Evolutionary conservation across 1,140 invertebrate species (phyloP).

Genomic region (Pachypeltis micranthus): DNA sequence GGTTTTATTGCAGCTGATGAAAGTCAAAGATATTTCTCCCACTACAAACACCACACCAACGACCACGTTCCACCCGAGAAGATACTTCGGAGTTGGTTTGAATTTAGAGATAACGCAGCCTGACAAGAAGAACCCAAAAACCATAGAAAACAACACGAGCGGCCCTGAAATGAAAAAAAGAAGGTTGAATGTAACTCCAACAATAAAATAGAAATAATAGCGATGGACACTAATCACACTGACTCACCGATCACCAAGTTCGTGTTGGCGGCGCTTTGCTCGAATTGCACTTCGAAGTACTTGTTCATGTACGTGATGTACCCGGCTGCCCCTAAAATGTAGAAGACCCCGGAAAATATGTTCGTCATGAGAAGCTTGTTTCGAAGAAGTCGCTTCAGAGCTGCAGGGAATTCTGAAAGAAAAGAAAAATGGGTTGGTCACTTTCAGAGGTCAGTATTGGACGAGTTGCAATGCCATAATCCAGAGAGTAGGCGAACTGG

Average conservation of each 20-base stretch:
- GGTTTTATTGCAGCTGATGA: slow-evolving; percentile 42
- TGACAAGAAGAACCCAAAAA: slow-evolving; percentile 47
- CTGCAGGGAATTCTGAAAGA: slow-evolving; percentile 41
- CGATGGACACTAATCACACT: slow-evolving; percentile 6
- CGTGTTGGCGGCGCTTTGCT: slow-evolving; percentile 46
- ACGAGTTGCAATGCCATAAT: too few relatives aligned
- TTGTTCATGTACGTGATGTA: slow-evolving; percentile 58
- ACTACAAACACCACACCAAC: slow-evolving; percentile 42
- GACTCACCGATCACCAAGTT: slow-evolving; percentile 50
- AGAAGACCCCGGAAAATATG: slow-evolving; percentile 44
- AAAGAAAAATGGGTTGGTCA: too few relatives aligned
- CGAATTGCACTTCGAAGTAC: slow-evolving; percentile 58
- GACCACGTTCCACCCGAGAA: slow-evolving; percentile 52
- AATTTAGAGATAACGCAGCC: slow-evolving; percentile 49
- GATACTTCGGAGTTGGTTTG: slow-evolving; percentile 43
- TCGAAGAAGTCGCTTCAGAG: slow-evolving; percentile 44
- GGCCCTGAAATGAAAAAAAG: slow-evolving; percentile 37
- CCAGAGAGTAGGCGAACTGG: too few relatives aligned
- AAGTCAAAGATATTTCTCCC: slow-evolving; percentile 41
- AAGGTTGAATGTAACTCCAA: background rate
- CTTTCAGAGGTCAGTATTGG: too few relatives aligned
- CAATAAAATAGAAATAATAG: background rate
- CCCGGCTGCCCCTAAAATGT: slow-evolving; percentile 49
- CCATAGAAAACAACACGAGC: slow-evolving; percentile 42
- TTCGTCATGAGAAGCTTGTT: slow-evolving; percentile 48